Evolutionary conservation across 2,888 invertebrate species (phyloP).

Genomic region (Pegoplata infirma): DNA sequence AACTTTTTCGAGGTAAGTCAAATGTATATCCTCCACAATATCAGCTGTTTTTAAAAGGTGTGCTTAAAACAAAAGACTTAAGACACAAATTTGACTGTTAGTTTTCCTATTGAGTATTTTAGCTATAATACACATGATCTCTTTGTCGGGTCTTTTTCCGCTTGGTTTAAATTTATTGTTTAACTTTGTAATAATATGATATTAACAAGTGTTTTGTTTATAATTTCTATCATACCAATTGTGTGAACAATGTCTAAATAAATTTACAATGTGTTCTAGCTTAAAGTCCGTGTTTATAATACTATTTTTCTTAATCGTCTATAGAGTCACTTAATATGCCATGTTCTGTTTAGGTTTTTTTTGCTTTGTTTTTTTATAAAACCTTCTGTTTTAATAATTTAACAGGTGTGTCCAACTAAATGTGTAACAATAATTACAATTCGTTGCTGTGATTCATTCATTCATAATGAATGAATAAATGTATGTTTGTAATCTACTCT

Average conservation of each 20-base stretch:
- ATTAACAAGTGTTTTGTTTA: neutral
- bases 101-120: too few relatives aligned
- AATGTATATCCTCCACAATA: too few relatives aligned
- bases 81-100: too few relatives aligned
- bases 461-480: too few relatives aligned
- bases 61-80: too few relatives aligned
- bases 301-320: neutral
- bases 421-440: neutral
- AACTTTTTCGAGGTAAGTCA: too few relatives aligned
- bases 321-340: neutral
- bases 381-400: neutral
- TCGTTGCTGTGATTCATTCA: too few relatives aligned
- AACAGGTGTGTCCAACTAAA: slow-evolving; percentile 18
- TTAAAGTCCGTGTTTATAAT: slow-evolving; percentile 16
- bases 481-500: too few relatives aligned
- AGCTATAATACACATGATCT: too few relatives aligned
- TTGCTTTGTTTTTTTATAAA: neutral
- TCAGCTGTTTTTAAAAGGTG: too few relatives aligned
- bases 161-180: too few relatives aligned
- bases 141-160: neutral
- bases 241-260: slow-evolving; percentile 5
- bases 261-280: neutral
- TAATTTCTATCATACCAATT: slow-evolving; percentile 3
- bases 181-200: neutral
- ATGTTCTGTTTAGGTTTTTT: neutral